Percentiles rank a stretch among this genome's conserved stretches.
These are phyloP conservation scores for Sminthurides bifidus DNA, from an alignment of 1,140 invertebrate genomes.

Conservation along the genomic window DNA sequence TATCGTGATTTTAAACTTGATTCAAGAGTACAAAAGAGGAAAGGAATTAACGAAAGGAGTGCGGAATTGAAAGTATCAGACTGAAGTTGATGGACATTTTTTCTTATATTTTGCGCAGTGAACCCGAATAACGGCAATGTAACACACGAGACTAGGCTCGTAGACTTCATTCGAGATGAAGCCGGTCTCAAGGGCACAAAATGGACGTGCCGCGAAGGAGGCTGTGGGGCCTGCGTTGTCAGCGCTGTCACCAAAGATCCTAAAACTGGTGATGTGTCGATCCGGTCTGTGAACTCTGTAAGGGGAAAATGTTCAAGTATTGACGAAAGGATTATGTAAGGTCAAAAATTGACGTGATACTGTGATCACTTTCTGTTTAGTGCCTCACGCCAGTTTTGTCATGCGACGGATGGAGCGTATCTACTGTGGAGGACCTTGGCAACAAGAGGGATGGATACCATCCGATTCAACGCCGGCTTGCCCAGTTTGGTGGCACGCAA, in stretches of 20 bases:
- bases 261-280: slow-evolving; percentile 18
- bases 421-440: slow-evolving; percentile 42
- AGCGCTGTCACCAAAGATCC: slow-evolving; percentile 34
- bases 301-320: not conserved
- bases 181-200: slow-evolving; percentile 50
- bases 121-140: too few species aligned
- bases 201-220: slow-evolving; percentile 51
- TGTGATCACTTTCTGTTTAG: slow-evolving; percentile 30
- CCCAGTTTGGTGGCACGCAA: slow-evolving; percentile 38
- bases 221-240: slow-evolving; percentile 41
- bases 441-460: slow-evolving; percentile 37
- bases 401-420: slow-evolving; percentile 40
- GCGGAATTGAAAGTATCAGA: too few species aligned
- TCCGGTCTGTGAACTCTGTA: slow-evolving; percentile 35
- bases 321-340: not conserved
- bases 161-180: slow-evolving; percentile 14
- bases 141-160: too few species aligned
- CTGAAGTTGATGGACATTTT: too few species aligned
- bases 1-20: too few species aligned
- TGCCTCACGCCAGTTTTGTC: slow-evolving; percentile 41
- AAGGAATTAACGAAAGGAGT: too few species aligned
- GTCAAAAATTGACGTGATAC: not conserved
- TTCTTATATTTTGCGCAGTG: too few species aligned
- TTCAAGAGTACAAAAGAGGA: too few species aligned
- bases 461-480: slow-evolving; percentile 35